A percentile compares a stretch with the other conserved stretches of the same genome.
Evolutionary conservation across 2,797 vertebrate species (phyloP).

Genomic region (Taeniopygia guttata): DNA sequence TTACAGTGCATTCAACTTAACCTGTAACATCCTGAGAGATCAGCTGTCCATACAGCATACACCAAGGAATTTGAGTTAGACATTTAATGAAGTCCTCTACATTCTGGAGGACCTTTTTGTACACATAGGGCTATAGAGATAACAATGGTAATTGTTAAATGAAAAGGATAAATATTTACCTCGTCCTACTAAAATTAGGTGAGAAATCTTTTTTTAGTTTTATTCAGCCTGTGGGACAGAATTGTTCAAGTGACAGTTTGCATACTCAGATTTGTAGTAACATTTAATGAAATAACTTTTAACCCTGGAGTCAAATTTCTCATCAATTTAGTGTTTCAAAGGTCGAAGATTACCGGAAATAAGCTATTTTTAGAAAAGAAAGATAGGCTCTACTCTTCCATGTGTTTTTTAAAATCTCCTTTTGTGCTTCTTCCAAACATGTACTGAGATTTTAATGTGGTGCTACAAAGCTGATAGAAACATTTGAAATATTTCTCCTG

Average conservation of each 20-base stretch:
- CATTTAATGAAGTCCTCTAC: neutral
- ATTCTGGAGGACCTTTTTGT: neutral
- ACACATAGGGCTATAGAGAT: neutral
- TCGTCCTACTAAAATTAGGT: neutral
- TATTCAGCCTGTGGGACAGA: neutral
- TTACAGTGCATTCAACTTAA: neutral
- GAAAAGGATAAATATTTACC: neutral
- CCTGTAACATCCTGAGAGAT: neutral
- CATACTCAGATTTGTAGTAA: neutral
- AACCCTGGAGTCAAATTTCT: neutral
- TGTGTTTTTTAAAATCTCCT: neutral
- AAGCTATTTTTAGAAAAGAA: neutral
- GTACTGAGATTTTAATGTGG: neutral
- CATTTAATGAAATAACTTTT: neutral
- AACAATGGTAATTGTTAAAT: neutral
- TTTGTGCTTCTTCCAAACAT: neutral
- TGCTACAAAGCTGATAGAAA: neutral
- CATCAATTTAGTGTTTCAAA: neutral
- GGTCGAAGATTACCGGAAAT: neutral
- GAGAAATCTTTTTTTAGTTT: conserved; percentile 1
- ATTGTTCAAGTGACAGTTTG: neutral
- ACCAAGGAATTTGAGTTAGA: neutral
- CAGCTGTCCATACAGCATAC: neutral
- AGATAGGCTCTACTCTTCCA: neutral
- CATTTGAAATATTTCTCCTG: neutral